phyloP scores from a whole-genome alignment of 2,888 invertebrate genomes.

The Phortica magna region DNA sequence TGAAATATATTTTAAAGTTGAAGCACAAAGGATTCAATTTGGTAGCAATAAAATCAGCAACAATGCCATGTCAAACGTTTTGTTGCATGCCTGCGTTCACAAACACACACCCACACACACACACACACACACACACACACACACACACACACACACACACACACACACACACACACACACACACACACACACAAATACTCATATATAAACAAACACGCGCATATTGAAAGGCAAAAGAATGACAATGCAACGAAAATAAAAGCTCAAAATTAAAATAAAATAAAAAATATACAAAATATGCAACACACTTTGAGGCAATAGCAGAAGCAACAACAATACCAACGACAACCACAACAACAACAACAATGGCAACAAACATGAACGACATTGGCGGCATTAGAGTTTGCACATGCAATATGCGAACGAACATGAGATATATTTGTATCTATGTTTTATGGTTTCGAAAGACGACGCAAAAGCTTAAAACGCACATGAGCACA shows the following conservation, averaged over 20 bases:
- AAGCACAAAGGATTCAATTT: slow-evolving; percentile 29
- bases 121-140: neutral
- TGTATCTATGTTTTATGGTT: neutral
- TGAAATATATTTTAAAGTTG: neutral
- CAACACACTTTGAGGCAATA: slow-evolving; percentile 5
- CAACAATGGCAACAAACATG: neutral
- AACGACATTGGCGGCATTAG: slow-evolving; percentile 15
- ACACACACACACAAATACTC: neutral
- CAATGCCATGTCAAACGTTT: slow-evolving; percentile 17
- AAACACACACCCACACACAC: neutral
- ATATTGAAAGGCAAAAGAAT: neutral
- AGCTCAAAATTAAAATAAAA: slow-evolving; percentile 23
- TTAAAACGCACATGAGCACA: neutral
- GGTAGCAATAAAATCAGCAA: slow-evolving; percentile 8
- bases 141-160: neutral
- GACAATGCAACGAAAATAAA: slow-evolving; percentile 13
- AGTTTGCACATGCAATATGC: neutral
- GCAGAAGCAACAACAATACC: neutral
- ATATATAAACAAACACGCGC: neutral
- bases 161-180: too few species aligned
- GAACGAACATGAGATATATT: neutral
- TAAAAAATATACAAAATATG: slow-evolving; percentile 31
- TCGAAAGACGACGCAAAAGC: neutral
- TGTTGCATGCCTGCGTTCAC: neutral
- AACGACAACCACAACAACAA: neutral